These are phyloP conservation scores for Malurus cyaneus DNA, from an alignment of 2,113 vertebrate genomes.

Conservation along the genomic window DNA sequence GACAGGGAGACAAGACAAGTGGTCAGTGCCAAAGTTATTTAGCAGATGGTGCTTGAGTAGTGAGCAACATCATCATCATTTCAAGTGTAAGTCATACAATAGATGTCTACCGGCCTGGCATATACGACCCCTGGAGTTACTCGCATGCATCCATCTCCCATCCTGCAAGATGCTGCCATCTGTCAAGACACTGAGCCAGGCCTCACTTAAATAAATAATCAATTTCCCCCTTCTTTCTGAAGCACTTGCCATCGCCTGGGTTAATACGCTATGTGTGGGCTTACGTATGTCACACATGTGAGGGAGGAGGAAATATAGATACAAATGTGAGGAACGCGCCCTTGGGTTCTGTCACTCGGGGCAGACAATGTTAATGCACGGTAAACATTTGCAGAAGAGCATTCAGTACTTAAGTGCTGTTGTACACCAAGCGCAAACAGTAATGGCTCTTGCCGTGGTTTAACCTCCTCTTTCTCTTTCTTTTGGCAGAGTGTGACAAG, in stretches of 20 bases:
- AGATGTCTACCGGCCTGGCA: conserved; percentile 32
- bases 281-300: neutral
- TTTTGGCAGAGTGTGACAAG: conserved; percentile 89
- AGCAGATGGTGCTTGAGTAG: conserved; percentile 63
- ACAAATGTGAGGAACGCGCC: neutral
- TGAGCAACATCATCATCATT: conserved; percentile 36
- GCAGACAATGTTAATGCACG: neutral
- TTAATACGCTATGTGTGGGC: neutral
- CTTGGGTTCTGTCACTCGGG: neutral
- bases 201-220: neutral
- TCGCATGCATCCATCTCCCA: neutral
- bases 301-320: neutral
- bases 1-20: conserved; percentile 1
- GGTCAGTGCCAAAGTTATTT: conserved; percentile 59
- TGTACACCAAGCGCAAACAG: neutral
- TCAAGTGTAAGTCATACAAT: conserved; percentile 34
- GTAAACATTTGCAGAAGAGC: neutral
- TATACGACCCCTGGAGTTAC: conserved; percentile 26
- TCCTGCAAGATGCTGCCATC: conserved; percentile 55
- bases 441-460: neutral
- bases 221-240: neutral
- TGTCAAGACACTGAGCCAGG: conserved; percentile 37
- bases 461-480: neutral
- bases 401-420: neutral
- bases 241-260: neutral